Evolutionary conservation across 2,888 invertebrate species (phyloP).

Genomic region (Monochamus alternatus): DNA sequence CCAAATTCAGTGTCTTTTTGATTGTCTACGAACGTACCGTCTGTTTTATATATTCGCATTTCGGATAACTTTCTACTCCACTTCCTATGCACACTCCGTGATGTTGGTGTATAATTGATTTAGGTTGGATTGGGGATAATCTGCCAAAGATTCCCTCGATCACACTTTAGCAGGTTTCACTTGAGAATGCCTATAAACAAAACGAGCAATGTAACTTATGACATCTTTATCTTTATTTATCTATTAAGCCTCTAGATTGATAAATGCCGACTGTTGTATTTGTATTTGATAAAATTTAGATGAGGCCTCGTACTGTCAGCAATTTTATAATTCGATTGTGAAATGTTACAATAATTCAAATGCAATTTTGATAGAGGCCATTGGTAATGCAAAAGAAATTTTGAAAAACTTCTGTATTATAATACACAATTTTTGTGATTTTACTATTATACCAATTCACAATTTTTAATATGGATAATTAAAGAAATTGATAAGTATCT

Average conservation of each 20-base stretch:
- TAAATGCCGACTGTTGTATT: neutral
- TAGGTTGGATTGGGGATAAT: conserved; percentile 37
- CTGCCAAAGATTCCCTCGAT: conserved; percentile 7
- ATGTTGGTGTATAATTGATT: conserved; percentile 39
- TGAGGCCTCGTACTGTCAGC: neutral
- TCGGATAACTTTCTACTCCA: neutral
- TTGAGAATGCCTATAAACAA: conserved; percentile 20
- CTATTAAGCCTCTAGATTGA: conserved; percentile 16
- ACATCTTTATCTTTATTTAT: conserved; percentile 24
- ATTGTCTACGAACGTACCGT: conserved; percentile 60
- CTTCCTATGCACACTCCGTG: conserved; percentile 2
- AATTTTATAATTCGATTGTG: no score
- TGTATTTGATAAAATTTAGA: conserved; percentile 17
- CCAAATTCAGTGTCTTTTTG: conserved; percentile 61
- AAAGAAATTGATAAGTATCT: no score
- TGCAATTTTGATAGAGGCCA: no score
- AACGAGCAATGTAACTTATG: conserved; percentile 8
- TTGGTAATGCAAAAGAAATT: no score
- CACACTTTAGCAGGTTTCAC: conserved; percentile 26
- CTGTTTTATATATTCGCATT: conserved; percentile 63
- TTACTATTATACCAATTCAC: no score
- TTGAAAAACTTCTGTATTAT: no score
- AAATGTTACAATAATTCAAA: no score
- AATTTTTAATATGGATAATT: no score
- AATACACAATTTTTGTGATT: no score